These are phyloP conservation scores for Schizaphis graminum DNA, from an alignment of 2,888 invertebrate genomes.

Conservation along the genomic window DNA sequence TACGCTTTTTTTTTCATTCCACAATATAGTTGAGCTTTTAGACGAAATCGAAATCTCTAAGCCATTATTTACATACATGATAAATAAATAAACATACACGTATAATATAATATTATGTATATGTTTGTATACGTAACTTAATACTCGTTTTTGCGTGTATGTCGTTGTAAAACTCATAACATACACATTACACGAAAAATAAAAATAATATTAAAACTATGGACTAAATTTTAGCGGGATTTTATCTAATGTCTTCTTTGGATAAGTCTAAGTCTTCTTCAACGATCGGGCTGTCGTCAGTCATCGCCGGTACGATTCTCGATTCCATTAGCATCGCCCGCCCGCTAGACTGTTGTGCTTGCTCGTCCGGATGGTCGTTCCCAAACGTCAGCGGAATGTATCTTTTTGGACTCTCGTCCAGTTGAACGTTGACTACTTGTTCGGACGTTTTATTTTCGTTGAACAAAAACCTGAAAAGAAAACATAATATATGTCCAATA, in stretches of 20 bases:
- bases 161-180: background rate
- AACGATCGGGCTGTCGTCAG: conserved; percentile 57
- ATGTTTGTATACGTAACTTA: background rate
- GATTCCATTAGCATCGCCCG: background rate
- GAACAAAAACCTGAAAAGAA: conserved; percentile 56
- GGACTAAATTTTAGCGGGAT: background rate
- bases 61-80: background rate
- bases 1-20: conserved; percentile 5
- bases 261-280: conserved; percentile 54
- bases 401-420: conserved; percentile 33
- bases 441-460: conserved; percentile 52
- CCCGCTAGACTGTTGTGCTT: background rate
- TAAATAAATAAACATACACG: background rate
- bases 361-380: background rate
- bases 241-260: conserved; percentile 61
- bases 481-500: background rate
- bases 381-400: conserved; percentile 49
- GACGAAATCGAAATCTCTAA: background rate
- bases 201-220: conserved; percentile 1
- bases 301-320: conserved; percentile 55
- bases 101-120: background rate
- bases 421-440: conserved; percentile 58
- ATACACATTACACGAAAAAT: background rate
- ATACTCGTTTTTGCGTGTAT: background rate
- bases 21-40: conserved; percentile 9